A percentile compares a stretch with the other conserved stretches of the same genome.
Evolutionary conservation across 2,797 vertebrate genomes (phyloP).

Genomic region (Acanthopagrus latus): DNA sequence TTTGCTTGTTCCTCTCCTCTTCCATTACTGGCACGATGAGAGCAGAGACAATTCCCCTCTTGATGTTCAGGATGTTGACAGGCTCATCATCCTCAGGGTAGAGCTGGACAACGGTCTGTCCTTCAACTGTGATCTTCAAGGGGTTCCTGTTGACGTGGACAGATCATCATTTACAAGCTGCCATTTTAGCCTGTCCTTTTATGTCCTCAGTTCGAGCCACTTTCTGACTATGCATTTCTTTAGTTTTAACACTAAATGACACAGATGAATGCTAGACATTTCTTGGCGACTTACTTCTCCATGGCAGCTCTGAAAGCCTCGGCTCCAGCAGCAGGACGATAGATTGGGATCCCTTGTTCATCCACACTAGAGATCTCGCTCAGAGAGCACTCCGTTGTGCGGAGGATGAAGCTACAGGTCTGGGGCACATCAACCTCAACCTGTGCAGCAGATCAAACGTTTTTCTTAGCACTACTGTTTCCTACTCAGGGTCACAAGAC

Average conservation of each 20-base stretch:
- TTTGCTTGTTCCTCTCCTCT: conserved; percentile 74
- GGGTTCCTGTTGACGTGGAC: conserved; percentile 71
- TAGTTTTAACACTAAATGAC: background rate
- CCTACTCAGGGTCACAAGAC: background rate
- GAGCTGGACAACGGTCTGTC: conserved; percentile 83
- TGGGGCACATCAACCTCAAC: conserved; percentile 95
- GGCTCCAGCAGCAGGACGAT: conserved; percentile 84
- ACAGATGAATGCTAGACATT: background rate
- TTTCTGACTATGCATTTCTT: background rate
- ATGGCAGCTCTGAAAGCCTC: conserved; percentile 90
- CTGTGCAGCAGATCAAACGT: conserved; percentile 73
- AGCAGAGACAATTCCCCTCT: conserved; percentile 93
- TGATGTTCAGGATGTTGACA: conserved; percentile 91
- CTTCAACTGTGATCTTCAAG: conserved; percentile 80
- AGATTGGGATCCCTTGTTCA: conserved; percentile 76
- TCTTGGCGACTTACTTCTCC: conserved; percentile 85
- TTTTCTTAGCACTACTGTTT: conserved; percentile 17
- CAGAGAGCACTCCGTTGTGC: conserved; percentile 89
- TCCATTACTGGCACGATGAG: conserved; percentile 89
- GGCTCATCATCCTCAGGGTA: conserved; percentile 89
- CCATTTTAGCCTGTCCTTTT: conserved; percentile 4
- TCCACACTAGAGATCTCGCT: conserved; percentile 84
- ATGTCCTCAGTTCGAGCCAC: background rate
- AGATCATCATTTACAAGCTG: conserved; percentile 35
- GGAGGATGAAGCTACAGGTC: conserved; percentile 90